Percentiles rank a stretch among this genome's conserved stretches.
Conservation (phyloP, 2,113 vertebrate genomes). For the Zingel zingel region DNA sequence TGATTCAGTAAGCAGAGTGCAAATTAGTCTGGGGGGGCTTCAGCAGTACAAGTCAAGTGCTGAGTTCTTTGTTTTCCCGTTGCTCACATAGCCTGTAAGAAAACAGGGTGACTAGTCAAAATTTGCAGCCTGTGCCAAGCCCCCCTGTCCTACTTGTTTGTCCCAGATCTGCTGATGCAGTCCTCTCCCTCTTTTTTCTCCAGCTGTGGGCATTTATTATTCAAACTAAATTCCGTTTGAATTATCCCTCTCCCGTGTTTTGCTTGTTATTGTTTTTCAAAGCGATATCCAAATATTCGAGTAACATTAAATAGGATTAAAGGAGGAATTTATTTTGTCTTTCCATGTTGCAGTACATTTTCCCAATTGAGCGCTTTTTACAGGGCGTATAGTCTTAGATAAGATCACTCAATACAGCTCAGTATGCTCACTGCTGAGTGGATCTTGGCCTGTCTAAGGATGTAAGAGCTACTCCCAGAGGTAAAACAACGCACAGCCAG, state of each 20-base stretch:
- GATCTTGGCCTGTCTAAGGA: constrained; percentile 42
- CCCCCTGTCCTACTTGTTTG: constrained; percentile 77
- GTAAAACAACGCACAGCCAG: constrained; percentile 36
- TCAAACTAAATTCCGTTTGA: constrained; percentile 74
- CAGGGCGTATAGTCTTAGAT: constrained; percentile 43
- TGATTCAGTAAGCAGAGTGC: constrained; percentile 68
- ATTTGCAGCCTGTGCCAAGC: constrained; percentile 65
- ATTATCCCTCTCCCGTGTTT: constrained; percentile 69
- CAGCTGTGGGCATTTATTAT: constrained; percentile 78
- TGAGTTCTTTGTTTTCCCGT: constrained; percentile 76
- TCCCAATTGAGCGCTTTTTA: constrained; percentile 17
- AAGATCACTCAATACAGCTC: constrained; percentile 42
- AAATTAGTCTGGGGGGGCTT: constrained; percentile 70
- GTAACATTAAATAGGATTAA: constrained; percentile 60
- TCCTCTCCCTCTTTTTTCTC: constrained; percentile 53
- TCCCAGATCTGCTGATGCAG: constrained; percentile 80
- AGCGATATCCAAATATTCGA: constrained; percentile 64
- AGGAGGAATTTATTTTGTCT: constrained; percentile 44
- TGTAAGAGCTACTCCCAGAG: constrained; percentile 41
- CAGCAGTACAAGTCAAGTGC: constrained; percentile 60
- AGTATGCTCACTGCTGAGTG: constrained; percentile 48
- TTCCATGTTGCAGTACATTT: constrained; percentile 35
- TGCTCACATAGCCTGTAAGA: constrained; percentile 63
- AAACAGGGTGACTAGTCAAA: constrained; percentile 77
- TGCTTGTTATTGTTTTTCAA: constrained; percentile 64